Percentiles rank a stretch among this genome's conserved stretches.
phyloP scores from a whole-genome alignment of 1,140 invertebrate species.

The Lysiphlebus fabarum region DNA sequence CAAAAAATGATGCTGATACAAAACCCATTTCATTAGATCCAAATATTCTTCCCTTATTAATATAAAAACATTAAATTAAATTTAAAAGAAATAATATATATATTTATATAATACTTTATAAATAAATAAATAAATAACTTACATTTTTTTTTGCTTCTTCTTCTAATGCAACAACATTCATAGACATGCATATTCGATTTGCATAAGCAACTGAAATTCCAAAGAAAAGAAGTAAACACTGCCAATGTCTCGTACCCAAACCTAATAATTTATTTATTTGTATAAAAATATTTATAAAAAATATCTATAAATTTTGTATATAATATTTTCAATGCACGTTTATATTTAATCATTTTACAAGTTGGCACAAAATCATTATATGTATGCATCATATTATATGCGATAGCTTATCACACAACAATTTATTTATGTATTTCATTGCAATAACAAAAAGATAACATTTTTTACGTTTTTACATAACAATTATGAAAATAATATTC shows the following conservation, averaged over 20 bases:
- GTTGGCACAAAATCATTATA: too few species aligned
- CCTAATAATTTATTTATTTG: too few species aligned
- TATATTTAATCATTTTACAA: too few species aligned
- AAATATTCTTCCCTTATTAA: slow-evolving; percentile 57
- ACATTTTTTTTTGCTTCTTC: slow-evolving; percentile 28
- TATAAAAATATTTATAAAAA: too few species aligned
- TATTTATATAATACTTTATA: not conserved
- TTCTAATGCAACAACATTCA: slow-evolving; percentile 67
- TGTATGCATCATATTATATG: too few species aligned
- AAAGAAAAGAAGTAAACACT: slow-evolving; percentile 63
- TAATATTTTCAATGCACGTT: too few species aligned
- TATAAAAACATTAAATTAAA: slow-evolving; percentile 12
- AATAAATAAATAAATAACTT: not conserved
- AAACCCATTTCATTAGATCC: slow-evolving; percentile 55
- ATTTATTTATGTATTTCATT: too few species aligned
- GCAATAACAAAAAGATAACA: too few species aligned
- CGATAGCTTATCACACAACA: too few species aligned
- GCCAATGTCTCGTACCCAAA: slow-evolving; percentile 64
- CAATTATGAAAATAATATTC: too few species aligned
- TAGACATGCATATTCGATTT: slow-evolving; percentile 66
- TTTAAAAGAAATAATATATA: not conserved
- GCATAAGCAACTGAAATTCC: slow-evolving; percentile 62
- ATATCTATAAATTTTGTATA: too few species aligned
- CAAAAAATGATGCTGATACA: slow-evolving; percentile 68
- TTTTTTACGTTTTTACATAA: too few species aligned